Evolutionary conservation across 2,797 vertebrate genomes (phyloP), one percentile per base, ranked within the genome.

Genomic region (Melopsittacus undulatus): DNA sequence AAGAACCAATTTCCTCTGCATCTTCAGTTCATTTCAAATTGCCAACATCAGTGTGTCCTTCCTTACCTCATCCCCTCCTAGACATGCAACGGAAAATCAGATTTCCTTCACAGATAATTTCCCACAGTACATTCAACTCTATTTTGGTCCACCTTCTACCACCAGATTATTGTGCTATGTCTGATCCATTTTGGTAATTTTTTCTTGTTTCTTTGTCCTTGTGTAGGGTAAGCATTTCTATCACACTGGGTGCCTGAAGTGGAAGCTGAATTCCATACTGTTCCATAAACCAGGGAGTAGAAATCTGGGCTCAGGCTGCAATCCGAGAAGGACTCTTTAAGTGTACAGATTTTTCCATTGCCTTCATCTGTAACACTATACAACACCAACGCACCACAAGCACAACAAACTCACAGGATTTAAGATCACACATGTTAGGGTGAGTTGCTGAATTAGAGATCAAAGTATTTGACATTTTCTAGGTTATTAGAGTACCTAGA

Each of bases 401-500:
- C 3, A 2, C 79, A 74, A 76, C 13, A 26, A 73, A 0, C 49
- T 79, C 66, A 21, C 24, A 42, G 23, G 7, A 69, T 96, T 88
- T 85, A 73, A 88, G 83, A 66, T 90, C 70, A 70, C 43, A 56
- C 4, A 32, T 18, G 9, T 73, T 64, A 80, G 40, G 57, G 10
- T 1, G 7, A 74, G 34, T 77, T 89, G 17, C 56, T 87, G 72
- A 92, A 70, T 80, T 77, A 89, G 48, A 91, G 23, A 85, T 72
- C 59, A 82, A 90, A 87, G 26, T 73, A 75, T 95, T 85, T 75
- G 68, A 42, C 66, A 69, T 68, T 95, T 92, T 24, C 40, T 62
- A 90, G n/a, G 16, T 78, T 73, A 89, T 84, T 79, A 87, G 38
- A 70, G 52, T 83, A 72, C 43, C 52, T 84, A 69, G 30, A 87